phyloP scores from a whole-genome alignment of 2,888 invertebrate species.

The Pterobdella sp. region DNA sequence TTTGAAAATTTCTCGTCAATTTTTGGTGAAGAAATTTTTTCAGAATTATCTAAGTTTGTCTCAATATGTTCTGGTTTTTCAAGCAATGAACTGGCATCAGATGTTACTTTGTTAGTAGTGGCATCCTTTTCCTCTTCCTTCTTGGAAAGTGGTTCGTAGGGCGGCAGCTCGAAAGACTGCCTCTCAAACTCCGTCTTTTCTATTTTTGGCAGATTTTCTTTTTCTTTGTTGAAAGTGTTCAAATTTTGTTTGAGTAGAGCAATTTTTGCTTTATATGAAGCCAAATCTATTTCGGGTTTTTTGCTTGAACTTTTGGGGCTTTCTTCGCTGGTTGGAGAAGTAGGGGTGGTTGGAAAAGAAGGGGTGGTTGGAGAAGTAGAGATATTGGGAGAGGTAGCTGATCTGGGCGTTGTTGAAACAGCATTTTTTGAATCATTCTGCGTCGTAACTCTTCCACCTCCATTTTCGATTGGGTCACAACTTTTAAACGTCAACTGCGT shows the following conservation, averaged over 20 bases:
- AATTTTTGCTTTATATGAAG: background rate
- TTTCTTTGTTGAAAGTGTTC: constrained; percentile 10
- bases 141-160: background rate
- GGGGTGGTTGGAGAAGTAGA: no score
- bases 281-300: background rate
- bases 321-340: background rate
- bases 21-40: no score
- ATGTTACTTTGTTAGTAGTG: background rate
- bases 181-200: background rate
- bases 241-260: constrained; percentile 1
- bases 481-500: no score
- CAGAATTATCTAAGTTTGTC: background rate
- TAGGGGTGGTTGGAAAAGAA: no score
- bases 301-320: background rate
- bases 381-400: no score
- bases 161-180: background rate
- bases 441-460: background rate
- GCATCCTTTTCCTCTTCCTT: background rate
- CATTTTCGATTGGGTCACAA: background rate
- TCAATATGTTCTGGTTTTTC: background rate
- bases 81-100: background rate
- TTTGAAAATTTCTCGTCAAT: no score
- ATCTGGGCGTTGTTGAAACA: background rate
- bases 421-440: background rate
- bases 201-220: background rate